Evolutionary conservation across 2,113 vertebrate genomes (phyloP), one percentile per base, ranked within the genome.

Genomic region (Narcine bancroftii): DNA sequence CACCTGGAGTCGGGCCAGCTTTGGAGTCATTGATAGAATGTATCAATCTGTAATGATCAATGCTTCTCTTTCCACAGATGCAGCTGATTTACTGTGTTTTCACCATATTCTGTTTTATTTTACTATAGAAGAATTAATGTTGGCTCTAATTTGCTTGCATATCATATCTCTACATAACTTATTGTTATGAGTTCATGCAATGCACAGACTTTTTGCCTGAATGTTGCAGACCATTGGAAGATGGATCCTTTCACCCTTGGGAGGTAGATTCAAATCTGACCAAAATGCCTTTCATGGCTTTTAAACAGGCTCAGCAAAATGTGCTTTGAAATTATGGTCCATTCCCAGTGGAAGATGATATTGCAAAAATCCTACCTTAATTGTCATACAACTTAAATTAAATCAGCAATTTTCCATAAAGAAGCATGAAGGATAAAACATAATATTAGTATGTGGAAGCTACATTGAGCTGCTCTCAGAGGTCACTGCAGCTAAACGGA

Each of bases 341-440:
- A 65, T 29, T 47, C 89, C 89, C 89, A 33, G 65, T 33, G 60
- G 89, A 71, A 24, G 13, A 91, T 65, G 42, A n/a, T 26, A 21
- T 21, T 36, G 65, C 65, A 91, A 65, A 89, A 69, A 71, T 91
- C 63, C 63, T 69, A 39, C 65, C 36, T 66, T 29, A 91, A 33
- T 47, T 91, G 39, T 33, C 89, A 69, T 65, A n/a, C 63, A 89
- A 65, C 65, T 65, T 89, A 47, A 26, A 91, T 91, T 91, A 91
- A 91, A 47, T 91, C 89, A 66, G 42, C 65, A 69, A 29, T 91
- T 45, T 71, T 91, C 42, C 60, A 47, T 71, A 71, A 71, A 66
- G 89, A 45, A 10, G 36, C 63, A 69, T 47, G 56, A 69, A 91
- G 42, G 65, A 91, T 91, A 69, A 69, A 91, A 29, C 42, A 47